Conservation (phyloP, 2,113 vertebrate species). For the Mesoclemmys tuberculata region DNA sequence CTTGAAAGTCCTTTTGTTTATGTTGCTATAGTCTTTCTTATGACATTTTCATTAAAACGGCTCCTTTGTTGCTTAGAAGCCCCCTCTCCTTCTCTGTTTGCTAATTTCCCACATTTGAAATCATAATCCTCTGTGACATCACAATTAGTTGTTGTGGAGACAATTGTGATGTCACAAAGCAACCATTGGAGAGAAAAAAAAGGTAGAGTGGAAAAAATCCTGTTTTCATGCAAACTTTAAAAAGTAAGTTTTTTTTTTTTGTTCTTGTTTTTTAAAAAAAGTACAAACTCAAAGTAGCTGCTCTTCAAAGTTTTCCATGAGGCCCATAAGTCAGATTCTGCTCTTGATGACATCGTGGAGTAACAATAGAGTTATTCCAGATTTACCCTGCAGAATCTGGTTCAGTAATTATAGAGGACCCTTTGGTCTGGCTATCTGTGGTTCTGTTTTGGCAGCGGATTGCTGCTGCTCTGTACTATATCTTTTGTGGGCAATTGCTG, state of each 20-base stretch:
- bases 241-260: background rate
- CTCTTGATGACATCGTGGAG: background rate
- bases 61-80: background rate
- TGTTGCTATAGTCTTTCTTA: background rate
- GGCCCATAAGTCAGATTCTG: background rate
- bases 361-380: background rate
- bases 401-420: background rate
- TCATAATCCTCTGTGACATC: background rate
- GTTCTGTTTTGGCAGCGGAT: background rate
- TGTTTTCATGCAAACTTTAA: background rate
- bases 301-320: background rate
- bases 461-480: background rate
- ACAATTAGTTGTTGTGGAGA: background rate
- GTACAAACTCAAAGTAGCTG: background rate
- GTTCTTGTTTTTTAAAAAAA: too few species aligned
- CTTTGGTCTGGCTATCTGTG: background rate
- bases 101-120: conserved; percentile 6
- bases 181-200: background rate
- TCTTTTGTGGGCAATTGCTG: background rate
- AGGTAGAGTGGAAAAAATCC: accelerated
- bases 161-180: conserved; percentile 3
- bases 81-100: background rate
- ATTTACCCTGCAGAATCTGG: background rate
- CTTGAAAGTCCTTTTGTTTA: conserved; percentile 9
- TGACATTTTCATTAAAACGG: background rate